Base-by-base conservation (phyloP, 2,113 vertebrate genomes). In the Tachycineta bicolor region DNA sequence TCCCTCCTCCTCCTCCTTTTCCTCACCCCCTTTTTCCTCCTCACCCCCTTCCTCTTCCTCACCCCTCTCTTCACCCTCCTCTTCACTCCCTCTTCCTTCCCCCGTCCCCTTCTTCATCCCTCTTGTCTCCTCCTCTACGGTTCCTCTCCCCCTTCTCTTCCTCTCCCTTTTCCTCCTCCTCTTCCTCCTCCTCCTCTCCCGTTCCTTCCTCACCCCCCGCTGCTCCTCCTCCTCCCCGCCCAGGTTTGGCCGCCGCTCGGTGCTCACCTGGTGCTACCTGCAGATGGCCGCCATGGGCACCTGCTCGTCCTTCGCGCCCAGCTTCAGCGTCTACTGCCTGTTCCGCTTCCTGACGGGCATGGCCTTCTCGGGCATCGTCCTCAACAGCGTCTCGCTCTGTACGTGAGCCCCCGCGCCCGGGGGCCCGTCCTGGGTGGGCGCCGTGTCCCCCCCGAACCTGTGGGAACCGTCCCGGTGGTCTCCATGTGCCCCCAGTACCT, bases 341-440 rank as follows among this genome's bases (percentile, higher is more conserved):
- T 80, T 98, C 70, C 98, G 98, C 33, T 98, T 98, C 88, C 96
- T 98, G 83, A 34, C 85, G 21, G 98, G 98, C 22, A 71, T 87
- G 26, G 97, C 97, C 24, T 62, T 96, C 69, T 97, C 97, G 0
- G 97, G 97, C 6, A 49, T 98, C 26, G 91, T 96, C 69, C 98
- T 98, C 97, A 98, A 97, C 92, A 95, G 97, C 0, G 52, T 76
- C 68, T 98, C 95, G 4, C 97, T 98, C 50, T 58, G 96, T 98
- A 83, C 12, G 87, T 56, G 19, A 23, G 29, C 34, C 50, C 44
- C 81, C 21, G n/a, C n/a, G n/a, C n/a, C 12, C 17, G 47, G 22
- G 21, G 9, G n/a, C n/a, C n/a, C n/a, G n/a, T n/a, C 55, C 56
- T 4, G 25, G 34, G 26, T 19, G 69, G 69, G 26, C 17, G 46